These are phyloP conservation scores for Ceriagrion tenellum DNA, from an alignment of 2,888 invertebrate genomes.

Conservation along the genomic window DNA sequence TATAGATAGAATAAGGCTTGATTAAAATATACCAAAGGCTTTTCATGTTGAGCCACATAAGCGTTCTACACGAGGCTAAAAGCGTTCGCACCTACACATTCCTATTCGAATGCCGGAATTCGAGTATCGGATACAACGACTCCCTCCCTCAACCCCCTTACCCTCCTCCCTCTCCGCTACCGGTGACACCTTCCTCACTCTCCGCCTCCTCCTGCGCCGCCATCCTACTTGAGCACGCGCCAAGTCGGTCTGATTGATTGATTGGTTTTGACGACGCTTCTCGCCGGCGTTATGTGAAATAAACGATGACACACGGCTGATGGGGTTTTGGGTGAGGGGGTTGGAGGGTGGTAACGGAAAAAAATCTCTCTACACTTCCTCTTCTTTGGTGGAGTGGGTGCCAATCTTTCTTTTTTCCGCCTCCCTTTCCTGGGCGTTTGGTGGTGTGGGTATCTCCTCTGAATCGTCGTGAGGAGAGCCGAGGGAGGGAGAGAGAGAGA, in stretches of 20 bases:
- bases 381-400: neutral
- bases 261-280: neutral
- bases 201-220: neutral
- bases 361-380: neutral
- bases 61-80: too few relatives aligned
- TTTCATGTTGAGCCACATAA: too few relatives aligned
- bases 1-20: too few relatives aligned
- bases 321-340: too few relatives aligned
- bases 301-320: neutral
- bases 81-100: too few relatives aligned
- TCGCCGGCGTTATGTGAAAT: neutral
- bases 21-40: too few relatives aligned
- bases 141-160: neutral
- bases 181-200: neutral
- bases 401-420: neutral
- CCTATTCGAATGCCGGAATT: too few relatives aligned
- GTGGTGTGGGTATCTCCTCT: too few relatives aligned
- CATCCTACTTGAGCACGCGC: slow-evolving; percentile 26
- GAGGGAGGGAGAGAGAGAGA: too few relatives aligned
- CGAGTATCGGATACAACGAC: too few relatives aligned
- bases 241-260: slow-evolving; percentile 12
- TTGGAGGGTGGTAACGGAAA: neutral
- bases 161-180: neutral
- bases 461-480: too few relatives aligned
- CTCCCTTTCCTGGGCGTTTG: neutral